Evolutionary conservation across 2,113 vertebrate genomes (phyloP), one percentile per base, ranked within the genome.

Genomic region (Lota lota): DNA sequence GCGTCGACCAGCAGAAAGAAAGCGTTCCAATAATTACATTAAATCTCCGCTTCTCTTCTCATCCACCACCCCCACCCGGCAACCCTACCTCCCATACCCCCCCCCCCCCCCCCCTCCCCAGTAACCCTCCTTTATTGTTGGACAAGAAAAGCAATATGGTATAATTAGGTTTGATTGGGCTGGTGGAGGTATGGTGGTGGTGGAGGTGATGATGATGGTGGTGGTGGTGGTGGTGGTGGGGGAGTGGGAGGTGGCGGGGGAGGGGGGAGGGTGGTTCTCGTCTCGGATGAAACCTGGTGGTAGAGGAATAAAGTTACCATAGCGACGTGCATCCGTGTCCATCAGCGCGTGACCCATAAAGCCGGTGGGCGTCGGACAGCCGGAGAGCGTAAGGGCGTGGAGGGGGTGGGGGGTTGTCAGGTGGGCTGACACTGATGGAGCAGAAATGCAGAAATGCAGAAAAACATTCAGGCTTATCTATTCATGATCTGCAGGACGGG

Each of bases 161-260:
- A 92, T 97, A 96, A 97, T 98, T 95, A 95, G 94, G 93, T 94
- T 94, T 96, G 95, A 97, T 95, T 95, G 93, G 95, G 93, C 91
- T 22, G 63, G 63, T 10, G 33, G 63, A 19, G 2, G 40, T 12
- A 3, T 28, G 61, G 58, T 69, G 60, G 24, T 2, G 22, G 92
- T 93, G 91, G 24, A 17, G 36, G 28, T 57, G 66, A 50, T 14
- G 92, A 80, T 94, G 94, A 94, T 47, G 40, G 40, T 11, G 40
- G 40, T 12, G 67, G 65, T 24, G 56, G 61, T 67, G 24, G 33
- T 1, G n/a, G 92, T 92, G 91, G 91, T 22, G 63, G 63, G 12
- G 33, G 63, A 11, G 56, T 18, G 36, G 61, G 50, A 65, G 60
- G 24, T 11, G 22, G 92, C 92, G 91, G 17, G 28, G 40, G 18